Conservation (phyloP, 2,888 invertebrate species). For the Siphlonurus alternatus region DNA sequence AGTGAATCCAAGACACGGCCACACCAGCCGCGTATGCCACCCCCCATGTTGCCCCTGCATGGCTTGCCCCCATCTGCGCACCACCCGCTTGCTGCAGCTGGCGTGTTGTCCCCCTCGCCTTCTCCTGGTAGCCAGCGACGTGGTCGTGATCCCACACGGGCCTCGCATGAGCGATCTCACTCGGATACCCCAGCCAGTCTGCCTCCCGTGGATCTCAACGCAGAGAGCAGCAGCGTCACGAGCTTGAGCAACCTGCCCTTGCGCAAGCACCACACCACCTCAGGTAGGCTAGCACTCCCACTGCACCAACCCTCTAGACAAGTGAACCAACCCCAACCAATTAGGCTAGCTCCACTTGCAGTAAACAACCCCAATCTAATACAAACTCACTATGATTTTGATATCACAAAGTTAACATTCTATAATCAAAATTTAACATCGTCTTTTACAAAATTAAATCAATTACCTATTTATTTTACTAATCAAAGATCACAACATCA, state of each 20-base stretch:
- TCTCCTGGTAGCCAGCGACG: constrained; percentile 18
- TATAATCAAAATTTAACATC: no score
- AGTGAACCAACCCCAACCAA: no score
- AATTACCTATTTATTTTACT: no score
- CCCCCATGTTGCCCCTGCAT: constrained; percentile 38
- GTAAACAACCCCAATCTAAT: no score
- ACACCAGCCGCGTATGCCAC: constrained; percentile 42
- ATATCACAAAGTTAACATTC: no score
- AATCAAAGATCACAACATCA: no score
- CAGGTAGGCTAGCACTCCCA: constrained; percentile 29
- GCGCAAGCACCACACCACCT: constrained; percentile 54
- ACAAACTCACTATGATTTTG: no score
- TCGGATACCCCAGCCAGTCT: constrained; percentile 68
- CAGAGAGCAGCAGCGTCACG: constrained; percentile 90
- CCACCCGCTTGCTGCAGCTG: not conserved
- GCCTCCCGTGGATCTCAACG: constrained; percentile 66
- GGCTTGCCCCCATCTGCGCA: constrained; percentile 30
- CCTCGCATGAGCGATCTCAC: constrained; percentile 76
- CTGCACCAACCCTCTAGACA: not conserved
- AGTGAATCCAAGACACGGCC: constrained; percentile 80
- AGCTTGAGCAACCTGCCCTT: constrained; percentile 79
- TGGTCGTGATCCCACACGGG: constrained; percentile 28
- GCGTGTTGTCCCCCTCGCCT: constrained; percentile 18
- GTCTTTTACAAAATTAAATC: no score
- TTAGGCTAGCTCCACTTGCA: no score